Evolutionary conservation across 2,113 vertebrate genomes (phyloP), one percentile per base, ranked within the genome.

Genomic region (Thunnus maccoyii): DNA sequence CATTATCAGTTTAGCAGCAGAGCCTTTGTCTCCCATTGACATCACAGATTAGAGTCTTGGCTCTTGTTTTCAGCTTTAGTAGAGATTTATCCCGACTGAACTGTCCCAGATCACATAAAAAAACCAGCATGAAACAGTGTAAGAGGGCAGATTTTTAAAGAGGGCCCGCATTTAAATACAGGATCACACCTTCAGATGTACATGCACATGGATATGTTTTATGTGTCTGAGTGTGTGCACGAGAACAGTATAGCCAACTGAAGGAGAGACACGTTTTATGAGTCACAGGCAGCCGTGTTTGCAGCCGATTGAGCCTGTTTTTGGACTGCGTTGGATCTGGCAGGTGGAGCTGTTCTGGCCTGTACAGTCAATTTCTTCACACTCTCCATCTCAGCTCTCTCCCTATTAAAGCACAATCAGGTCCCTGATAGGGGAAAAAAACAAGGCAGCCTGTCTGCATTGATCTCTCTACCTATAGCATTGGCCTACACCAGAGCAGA

Each of bases 391-490:
- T 56, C 62, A 56, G 62, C 71, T 48, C 72, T 72, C 74, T 88
- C 69, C 74, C 69, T 74, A 86, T 91, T 86, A 88, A 92, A 93
- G 77, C 80, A 72, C 83, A 91, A 92, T 86, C 82, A 83, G 68
- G 80, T 63, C 74, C 61, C 74, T 25, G 60, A 80, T 44, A 41
- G 58, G 18, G 20, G 25, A 32, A 36, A 80, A 72, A 78, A 81
- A 87, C 48, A 74, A 77, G 61, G 30, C 56, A 74, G 62, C 2
- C 17, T 62, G 77, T 71, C 72, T n/a, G 0, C 83, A 92, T 90
- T 91, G 89, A 93, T 94, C 86, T 66, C 78, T 67, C 65, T 76
- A 84, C 88, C 89, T 87, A 90, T 90, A 87, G 89, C n/a, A 50
- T 54, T 14, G 52, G 82, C 84, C 69, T 63, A 72, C 85, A 70